Conservation (phyloP, 2,113 vertebrate genomes). For the Oncorhynchus gorbuscha region DNA sequence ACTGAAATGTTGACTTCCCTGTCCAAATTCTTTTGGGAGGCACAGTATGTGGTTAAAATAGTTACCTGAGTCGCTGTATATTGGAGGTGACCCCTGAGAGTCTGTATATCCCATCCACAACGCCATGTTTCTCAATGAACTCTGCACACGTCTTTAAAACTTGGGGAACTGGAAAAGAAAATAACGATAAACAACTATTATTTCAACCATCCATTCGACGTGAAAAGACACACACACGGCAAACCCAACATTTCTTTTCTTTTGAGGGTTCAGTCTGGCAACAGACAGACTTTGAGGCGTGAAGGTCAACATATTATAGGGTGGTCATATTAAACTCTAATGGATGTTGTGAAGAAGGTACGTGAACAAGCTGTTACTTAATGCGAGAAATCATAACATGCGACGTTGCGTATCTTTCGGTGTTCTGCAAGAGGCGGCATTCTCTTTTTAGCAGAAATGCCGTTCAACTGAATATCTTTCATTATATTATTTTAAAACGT, state of each 20-base stretch:
- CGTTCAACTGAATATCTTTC: not conserved
- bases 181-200: not conserved
- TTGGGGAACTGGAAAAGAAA: constrained; percentile 82
- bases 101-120: constrained; percentile 97
- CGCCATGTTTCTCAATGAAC: constrained; percentile 94
- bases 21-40: not conserved
- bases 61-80: constrained; percentile 93
- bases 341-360: too few relatives aligned
- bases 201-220: not conserved
- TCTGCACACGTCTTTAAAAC: constrained; percentile 94
- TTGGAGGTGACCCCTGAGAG: constrained; percentile 97
- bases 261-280: too few relatives aligned
- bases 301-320: too few relatives aligned
- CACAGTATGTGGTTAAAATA: not conserved
- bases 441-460: not conserved
- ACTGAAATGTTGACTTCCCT: not conserved
- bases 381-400: too few relatives aligned
- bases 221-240: too few relatives aligned
- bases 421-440: too few relatives aligned
- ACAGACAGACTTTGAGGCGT: too few relatives aligned
- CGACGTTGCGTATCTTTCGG: too few relatives aligned
- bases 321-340: too few relatives aligned
- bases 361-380: too few relatives aligned
- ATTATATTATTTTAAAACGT: not conserved
- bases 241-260: too few relatives aligned